Base-by-base conservation (phyloP, 2,797 vertebrate genomes). In the Clarias fuscus region DNA sequence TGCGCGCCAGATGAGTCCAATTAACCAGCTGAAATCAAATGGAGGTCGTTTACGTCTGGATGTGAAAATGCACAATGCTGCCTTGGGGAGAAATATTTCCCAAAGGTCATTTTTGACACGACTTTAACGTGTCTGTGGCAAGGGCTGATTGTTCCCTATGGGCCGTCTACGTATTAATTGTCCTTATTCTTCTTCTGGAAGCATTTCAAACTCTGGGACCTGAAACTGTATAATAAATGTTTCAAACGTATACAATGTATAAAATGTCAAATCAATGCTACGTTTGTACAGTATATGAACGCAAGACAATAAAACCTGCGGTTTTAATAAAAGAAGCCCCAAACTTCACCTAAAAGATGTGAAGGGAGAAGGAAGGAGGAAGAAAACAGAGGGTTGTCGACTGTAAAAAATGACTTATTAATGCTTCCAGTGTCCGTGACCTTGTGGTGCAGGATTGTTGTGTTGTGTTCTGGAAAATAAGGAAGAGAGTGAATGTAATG, bases 11-110 rank as follows among this genome's bases (percentile, higher is more conserved):
- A 92, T 90, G 90, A 93, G 93, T 92, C 92, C 93, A 95, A 95
- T 95, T 94, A 94, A 92, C 86, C 85, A 92, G 90, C 91, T 91
- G 91, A 89, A 95, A 95, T 94, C 85, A 93, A 94, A 94, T 91
- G 87, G 92, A 89, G 86, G 85, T 72, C 77, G 53, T 90, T 90
- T 91, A 91, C 90, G 93, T 94, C 94, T 94, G 93, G 90, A 91
- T 93, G 93, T 94, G 94, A 86, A 90, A 93, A 95, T 94, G 90
- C 86, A 62, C 85, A 88, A 90, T 90, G 84, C 84, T 78, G 89
- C 87, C 90, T 91, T 82, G 65, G 88, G 90, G 91, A 85, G 91
- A 89, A 90, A 67, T 77, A 89, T 82, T 89, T 91, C 92, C 92
- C 91, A 94, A 92, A 94, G 94, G 94, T 94, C 91, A 93, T 88